Conservation (phyloP, 2,888 invertebrate genomes). For the Eupsilia transversa region DNA sequence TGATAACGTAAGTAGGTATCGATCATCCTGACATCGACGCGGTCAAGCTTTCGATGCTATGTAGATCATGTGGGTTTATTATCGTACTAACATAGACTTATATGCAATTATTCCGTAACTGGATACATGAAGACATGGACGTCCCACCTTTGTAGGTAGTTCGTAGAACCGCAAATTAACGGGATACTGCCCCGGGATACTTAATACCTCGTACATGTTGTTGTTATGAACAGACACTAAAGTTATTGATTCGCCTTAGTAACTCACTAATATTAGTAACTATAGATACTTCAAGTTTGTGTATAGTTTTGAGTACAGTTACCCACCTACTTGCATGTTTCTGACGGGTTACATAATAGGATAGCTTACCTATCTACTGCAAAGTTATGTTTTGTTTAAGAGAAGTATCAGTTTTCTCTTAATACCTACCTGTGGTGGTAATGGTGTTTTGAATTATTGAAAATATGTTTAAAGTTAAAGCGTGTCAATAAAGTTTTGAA, state of each 20-base stretch:
- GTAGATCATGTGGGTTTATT: not conserved
- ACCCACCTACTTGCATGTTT: conserved; percentile 22
- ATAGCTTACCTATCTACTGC: not conserved
- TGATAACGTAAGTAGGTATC: not conserved
- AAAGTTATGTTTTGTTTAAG: conserved; percentile 4
- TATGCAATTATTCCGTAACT: not conserved
- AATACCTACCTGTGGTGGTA: too few species aligned
- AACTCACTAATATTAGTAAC: conserved; percentile 25
- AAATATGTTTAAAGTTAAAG: not conserved
- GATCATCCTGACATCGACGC: not conserved
- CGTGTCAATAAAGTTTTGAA: not conserved
- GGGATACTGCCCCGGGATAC: conserved; percentile 9
- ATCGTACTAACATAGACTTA: not conserved
- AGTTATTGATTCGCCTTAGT: conserved; percentile 30
- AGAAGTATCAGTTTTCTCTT: not conserved
- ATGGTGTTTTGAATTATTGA: not conserved
- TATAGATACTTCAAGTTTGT: conserved; percentile 27
- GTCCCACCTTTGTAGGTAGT: not conserved
- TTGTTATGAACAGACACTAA: conserved; percentile 26
- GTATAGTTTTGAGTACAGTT: conserved; percentile 35
- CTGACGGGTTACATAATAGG: conserved; percentile 11
- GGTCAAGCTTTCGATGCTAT: not conserved
- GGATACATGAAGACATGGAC: not conserved
- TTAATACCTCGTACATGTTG: conserved; percentile 19
- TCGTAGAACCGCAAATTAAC: conserved; percentile 2